A percentile compares a stretch with the other conserved stretches of the same genome.
Evolutionary conservation across 2,797 vertebrate species (phyloP).

Genomic region (Ctenopoma kingsleyae): DNA sequence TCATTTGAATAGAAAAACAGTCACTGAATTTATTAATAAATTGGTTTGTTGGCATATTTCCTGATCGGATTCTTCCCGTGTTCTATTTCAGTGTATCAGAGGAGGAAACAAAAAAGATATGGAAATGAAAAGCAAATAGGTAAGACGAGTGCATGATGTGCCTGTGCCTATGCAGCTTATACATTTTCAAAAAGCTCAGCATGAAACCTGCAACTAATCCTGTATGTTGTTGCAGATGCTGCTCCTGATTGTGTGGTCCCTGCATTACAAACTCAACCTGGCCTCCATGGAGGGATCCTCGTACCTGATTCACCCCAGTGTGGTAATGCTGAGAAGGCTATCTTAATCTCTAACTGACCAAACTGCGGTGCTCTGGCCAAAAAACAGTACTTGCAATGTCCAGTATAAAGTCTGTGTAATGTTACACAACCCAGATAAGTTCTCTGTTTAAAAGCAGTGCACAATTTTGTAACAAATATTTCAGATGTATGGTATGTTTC

Average conservation of each 20-base stretch:
- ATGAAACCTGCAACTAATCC: neutral
- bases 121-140: conserved; percentile 50
- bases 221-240: conserved; percentile 44
- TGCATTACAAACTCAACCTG: conserved; percentile 16
- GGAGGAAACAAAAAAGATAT: conserved; percentile 35
- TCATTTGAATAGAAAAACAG: conserved; percentile 22
- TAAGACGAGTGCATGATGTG: conserved; percentile 23
- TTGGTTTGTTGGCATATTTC: conserved; percentile 7
- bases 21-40: neutral
- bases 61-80: neutral
- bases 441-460: conserved; percentile 39
- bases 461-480: conserved; percentile 28
- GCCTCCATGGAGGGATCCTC: conserved; percentile 10
- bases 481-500: conserved; percentile 23
- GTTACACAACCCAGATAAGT: conserved; percentile 50
- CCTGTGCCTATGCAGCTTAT: neutral
- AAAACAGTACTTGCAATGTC: neutral
- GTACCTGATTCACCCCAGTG: conserved; percentile 32
- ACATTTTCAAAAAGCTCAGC: neutral
- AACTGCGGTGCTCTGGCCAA: neutral
- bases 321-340: conserved; percentile 60
- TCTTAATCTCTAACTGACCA: conserved; percentile 56
- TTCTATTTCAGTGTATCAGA: conserved; percentile 64
- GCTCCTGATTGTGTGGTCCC: conserved; percentile 9
- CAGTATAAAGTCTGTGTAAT: conserved; percentile 14